Conservation (phyloP, 2,888 invertebrate genomes). For the Acanthopleura granulata region DNA sequence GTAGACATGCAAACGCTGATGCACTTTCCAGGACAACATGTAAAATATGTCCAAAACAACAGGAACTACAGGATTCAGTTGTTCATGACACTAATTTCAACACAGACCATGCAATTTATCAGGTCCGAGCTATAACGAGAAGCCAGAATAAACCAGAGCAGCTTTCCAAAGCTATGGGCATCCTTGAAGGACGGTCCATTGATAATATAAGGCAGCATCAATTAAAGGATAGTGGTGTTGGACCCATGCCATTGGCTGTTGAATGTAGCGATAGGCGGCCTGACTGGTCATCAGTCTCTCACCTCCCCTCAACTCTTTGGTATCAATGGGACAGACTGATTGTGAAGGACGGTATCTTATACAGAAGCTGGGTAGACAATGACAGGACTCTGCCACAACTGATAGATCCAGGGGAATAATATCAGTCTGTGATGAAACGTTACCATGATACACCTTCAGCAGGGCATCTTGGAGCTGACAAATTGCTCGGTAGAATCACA, state of each 20-base stretch:
- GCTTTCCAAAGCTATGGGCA: background rate
- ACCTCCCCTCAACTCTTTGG: conserved; percentile 20
- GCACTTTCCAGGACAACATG: background rate
- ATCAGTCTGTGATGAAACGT: conserved; percentile 15
- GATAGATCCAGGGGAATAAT: conserved; percentile 5
- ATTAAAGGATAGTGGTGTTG: background rate
- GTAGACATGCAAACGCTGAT: background rate
- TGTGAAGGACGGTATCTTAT: conserved; percentile 21
- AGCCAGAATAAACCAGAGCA: background rate
- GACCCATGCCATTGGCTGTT: background rate
- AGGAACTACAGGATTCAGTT: no score
- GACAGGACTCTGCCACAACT: conserved; percentile 17
- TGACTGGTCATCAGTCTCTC: background rate
- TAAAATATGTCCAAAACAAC: background rate
- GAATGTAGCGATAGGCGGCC: background rate
- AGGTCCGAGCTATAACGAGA: background rate
- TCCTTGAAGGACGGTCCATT: background rate
- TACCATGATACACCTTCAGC: conserved; percentile 22
- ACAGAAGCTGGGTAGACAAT: conserved; percentile 24
- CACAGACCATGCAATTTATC: no score
- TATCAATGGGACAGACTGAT: conserved; percentile 21
- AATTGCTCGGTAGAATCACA: conserved; percentile 22
- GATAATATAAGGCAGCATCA: background rate
- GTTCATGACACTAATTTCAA: no score
- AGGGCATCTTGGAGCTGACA: conserved; percentile 27